A percentile compares a stretch with the other conserved stretches of the same genome.
These are phyloP conservation scores for Bombycilla garrulus DNA, from an alignment of 2,113 vertebrate species.

Conservation along the genomic window DNA sequence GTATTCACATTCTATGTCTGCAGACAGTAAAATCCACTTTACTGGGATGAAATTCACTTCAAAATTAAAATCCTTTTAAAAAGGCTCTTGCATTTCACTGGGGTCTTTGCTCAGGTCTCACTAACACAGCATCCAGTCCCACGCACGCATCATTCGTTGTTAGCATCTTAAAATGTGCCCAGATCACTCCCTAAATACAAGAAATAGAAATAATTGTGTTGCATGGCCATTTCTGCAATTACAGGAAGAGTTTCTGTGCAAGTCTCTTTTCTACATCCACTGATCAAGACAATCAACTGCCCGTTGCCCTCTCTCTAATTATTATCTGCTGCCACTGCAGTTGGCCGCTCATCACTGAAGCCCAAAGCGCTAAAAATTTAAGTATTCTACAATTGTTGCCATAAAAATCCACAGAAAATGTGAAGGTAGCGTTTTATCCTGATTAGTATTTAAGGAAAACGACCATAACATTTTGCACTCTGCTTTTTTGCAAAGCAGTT, in stretches of 20 bases:
- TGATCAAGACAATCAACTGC: too few species aligned
- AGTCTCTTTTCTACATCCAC: background rate
- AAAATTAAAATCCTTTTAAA: background rate
- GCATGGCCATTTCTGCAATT: accelerated
- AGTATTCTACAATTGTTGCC: background rate
- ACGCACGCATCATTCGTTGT: accelerated
- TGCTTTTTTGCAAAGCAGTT: background rate
- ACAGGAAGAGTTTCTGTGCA: background rate
- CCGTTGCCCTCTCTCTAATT: accelerated
- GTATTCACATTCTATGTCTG: background rate
- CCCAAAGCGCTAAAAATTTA: background rate
- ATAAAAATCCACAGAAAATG: background rate
- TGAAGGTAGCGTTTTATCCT: background rate
- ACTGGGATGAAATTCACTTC: background rate
- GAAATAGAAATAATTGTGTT: background rate
- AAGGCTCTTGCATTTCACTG: background rate
- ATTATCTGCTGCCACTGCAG: background rate
- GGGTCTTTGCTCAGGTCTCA: background rate
- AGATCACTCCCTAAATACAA: background rate
- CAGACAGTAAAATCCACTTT: background rate
- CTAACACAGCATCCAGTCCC: background rate
- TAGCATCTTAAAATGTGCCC: background rate
- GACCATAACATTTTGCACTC: background rate
- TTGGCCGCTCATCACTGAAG: background rate
- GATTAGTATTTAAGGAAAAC: background rate